A percentile compares a stretch with the other conserved stretches of the same genome.
These are phyloP conservation scores for Peromyscus polionotus DNA, from an alignment of 2,113 vertebrate species.

Conservation along the genomic window DNA sequence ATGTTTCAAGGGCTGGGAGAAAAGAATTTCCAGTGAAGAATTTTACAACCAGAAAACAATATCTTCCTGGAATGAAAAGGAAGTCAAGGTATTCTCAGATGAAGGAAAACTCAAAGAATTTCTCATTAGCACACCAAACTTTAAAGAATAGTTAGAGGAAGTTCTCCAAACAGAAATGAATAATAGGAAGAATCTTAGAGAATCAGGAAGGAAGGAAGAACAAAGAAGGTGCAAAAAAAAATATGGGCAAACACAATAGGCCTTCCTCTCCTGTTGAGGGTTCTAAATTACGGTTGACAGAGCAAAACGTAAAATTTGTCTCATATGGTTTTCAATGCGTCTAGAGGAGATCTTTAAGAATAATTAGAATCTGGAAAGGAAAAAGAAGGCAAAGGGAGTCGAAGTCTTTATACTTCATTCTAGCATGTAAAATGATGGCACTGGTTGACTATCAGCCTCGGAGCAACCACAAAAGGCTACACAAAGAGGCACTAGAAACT, in stretches of 20 bases:
- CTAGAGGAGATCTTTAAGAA: constrained; percentile 43
- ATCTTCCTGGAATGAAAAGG: constrained; percentile 12
- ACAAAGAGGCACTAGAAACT: neutral
- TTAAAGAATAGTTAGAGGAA: constrained; percentile 54
- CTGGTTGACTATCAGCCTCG: neutral
- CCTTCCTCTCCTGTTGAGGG: constrained; percentile 30
- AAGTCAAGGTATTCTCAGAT: constrained; percentile 49
- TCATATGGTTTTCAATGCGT: constrained; percentile 15
- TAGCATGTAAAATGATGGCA: constrained; percentile 23
- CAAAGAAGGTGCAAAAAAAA: constrained; percentile 47
- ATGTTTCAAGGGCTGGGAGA: constrained; percentile 26
- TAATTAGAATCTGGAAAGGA: neutral
- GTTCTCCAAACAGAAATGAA: constrained; percentile 55
- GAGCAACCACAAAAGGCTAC: neutral
- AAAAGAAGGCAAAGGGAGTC: neutral
- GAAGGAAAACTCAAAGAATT: constrained; percentile 52
- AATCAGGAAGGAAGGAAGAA: constrained; percentile 56
- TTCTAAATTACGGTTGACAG: constrained; percentile 47
- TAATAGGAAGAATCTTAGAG: neutral
- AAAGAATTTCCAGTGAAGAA: constrained; percentile 20
- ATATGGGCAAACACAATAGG: constrained; percentile 26
- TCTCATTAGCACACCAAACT: constrained; percentile 5
- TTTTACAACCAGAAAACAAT: constrained; percentile 39
- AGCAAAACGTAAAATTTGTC: constrained; percentile 8
- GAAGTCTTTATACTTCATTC: constrained; percentile 8